Conservation (phyloP, 35 echinoderm and acorn worm genomes). For the Heliocidaris erythrogramma region DNA sequence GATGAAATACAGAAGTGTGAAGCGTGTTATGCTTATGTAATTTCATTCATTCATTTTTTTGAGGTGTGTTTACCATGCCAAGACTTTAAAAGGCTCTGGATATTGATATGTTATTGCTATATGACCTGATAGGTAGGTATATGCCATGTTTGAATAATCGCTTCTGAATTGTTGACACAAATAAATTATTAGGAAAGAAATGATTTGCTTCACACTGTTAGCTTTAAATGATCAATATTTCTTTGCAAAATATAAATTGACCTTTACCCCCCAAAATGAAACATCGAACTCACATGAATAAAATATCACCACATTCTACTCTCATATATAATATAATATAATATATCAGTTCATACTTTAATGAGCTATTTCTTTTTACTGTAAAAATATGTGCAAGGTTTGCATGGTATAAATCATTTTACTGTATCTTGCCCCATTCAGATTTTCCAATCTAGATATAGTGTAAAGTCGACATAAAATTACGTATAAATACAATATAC, state of each 20-base stretch:
- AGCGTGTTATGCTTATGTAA: too few species aligned
- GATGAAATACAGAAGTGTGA: too few species aligned
- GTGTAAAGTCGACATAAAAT: neutral
- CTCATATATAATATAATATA: neutral
- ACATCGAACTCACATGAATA: neutral
- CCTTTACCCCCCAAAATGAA: neutral
- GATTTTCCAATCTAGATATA: conserved; percentile 19
- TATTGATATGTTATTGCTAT: neutral
- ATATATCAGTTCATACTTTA: neutral
- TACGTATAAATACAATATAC: neutral
- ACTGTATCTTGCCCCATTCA: conserved; percentile 34
- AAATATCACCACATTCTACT: neutral
- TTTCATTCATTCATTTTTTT: too few species aligned
- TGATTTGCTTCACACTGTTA: neutral
- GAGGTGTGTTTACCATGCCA: too few species aligned
- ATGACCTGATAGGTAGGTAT: neutral
- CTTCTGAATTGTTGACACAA: neutral
- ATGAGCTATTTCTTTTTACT: neutral
- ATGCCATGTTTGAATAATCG: neutral
- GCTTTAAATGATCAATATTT: neutral
- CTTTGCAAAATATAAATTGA: neutral
- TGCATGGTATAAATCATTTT: conserved; percentile 3
- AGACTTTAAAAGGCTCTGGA: neutral
- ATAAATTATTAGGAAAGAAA: neutral
- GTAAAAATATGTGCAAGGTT: conserved; percentile 7